Base-by-base conservation (phyloP, 2,113 vertebrate species). In the Bufo gargarizans region DNA sequence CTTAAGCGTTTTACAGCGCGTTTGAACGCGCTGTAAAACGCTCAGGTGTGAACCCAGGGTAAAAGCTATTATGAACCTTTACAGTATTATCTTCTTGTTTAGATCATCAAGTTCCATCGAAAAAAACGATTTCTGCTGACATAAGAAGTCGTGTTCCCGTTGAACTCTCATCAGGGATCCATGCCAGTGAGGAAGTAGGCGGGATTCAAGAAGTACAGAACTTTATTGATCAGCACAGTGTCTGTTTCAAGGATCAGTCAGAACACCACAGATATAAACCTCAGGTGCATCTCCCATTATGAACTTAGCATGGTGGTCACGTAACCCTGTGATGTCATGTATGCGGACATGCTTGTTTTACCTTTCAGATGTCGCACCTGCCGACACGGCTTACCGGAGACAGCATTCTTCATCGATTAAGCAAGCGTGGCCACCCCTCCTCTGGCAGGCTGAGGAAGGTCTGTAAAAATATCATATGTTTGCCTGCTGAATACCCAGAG, bases 401-500 rank as follows among this genome's bases (percentile, higher is more conserved):
- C 20, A 45, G 10, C 19, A 11, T 85, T 16, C n/a, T 71, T 19
- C 71, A 50, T 71, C 82, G 82, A 9, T 12, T 55, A 47, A 43
- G 4, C 53, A 76, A 59, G 49, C 71, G 19, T 58, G 45, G 84
- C 17, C 55, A 71, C 2, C 5, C 55, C 22, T 47, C 84, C 69
- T 19, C 84, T n/a, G 55, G 71, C 12, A 85, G 61, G n/a, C 47
- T 59, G 47, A 14, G 69, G 16, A 76, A 85, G 20, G 84, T 85
- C 43, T 85, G 69, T 50, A 76, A 85, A 49, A 71, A 76, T 47
- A 85, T 85, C 9, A 76, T 85, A 17, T 85, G 69, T 76, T 49
- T 85, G 43, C 84, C 71, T 43, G 71, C 55, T 4, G 71, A 85
- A 16, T 85, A 85, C 56, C 84, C 55, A 13, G 84, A 76, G 43